phyloP scores from a whole-genome alignment of 2,888 invertebrate species.

The Heliconius hortense region DNA sequence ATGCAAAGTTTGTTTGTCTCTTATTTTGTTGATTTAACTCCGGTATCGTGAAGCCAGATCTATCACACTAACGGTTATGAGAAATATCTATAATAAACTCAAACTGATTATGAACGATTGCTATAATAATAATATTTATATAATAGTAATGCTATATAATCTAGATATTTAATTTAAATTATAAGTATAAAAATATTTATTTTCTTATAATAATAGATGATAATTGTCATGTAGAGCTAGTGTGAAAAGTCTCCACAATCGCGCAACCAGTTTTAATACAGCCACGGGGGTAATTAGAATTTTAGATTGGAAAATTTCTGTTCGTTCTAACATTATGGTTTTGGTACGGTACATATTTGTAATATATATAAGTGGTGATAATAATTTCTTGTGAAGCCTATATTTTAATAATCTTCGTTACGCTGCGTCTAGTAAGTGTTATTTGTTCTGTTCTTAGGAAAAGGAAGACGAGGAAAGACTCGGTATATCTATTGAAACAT shows the following conservation, averaged over 20 bases:
- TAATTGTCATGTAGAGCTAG: background rate
- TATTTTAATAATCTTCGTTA: background rate
- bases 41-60: constrained; percentile 49
- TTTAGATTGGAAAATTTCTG: constrained; percentile 73
- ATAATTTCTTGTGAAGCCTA: background rate
- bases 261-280: constrained; percentile 52
- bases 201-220: background rate
- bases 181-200: background rate
- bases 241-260: constrained; percentile 20
- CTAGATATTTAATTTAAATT: background rate
- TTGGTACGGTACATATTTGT: background rate
- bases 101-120: background rate
- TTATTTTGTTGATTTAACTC: constrained; percentile 67
- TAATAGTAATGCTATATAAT: background rate
- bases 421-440: background rate
- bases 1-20: constrained; percentile 76
- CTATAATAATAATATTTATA: background rate
- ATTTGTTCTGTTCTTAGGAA: too few species aligned
- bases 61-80: constrained; percentile 10
- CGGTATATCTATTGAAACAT: background rate
- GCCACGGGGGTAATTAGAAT: constrained; percentile 66
- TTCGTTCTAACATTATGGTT: constrained; percentile 50
- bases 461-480: too few species aligned
- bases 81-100: background rate
- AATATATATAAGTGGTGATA: background rate